Evolutionary conservation across 35 echinoderm and acorn worm species (phyloP).

Genomic region (Ophiothrix spiculata): DNA sequence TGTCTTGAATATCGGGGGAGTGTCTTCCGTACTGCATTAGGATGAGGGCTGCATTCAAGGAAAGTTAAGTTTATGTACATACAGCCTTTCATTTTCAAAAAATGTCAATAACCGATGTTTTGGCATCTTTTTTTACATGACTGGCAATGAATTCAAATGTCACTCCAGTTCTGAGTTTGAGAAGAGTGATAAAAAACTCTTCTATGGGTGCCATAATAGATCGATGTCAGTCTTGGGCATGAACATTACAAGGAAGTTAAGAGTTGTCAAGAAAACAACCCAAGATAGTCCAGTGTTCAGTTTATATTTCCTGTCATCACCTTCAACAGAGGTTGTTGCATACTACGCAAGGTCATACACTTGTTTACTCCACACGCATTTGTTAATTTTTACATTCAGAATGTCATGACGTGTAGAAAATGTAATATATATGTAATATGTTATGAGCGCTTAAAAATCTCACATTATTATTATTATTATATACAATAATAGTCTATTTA

Average conservation of each 20-base stretch:
- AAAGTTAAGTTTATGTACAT: constrained; percentile 6
- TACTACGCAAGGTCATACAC: too few relatives aligned
- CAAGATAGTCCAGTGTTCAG: background rate
- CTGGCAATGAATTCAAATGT: background rate
- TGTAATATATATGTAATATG: too few relatives aligned
- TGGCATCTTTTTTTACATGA: background rate
- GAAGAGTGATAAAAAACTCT: background rate
- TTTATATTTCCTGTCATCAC: background rate
- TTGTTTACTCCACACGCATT: too few relatives aligned
- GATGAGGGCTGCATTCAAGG: constrained; percentile 3
- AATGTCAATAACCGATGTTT: background rate
- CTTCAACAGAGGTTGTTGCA: background rate
- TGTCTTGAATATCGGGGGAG: constrained; percentile 30
- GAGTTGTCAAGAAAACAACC: background rate
- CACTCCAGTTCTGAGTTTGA: background rate
- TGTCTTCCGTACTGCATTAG: constrained; percentile 24
- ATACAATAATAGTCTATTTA: too few relatives aligned
- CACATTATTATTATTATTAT: too few relatives aligned
- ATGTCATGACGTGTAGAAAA: too few relatives aligned
- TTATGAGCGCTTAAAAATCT: too few relatives aligned
- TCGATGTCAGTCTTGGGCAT: background rate
- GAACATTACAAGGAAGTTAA: background rate
- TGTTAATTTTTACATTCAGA: too few relatives aligned
- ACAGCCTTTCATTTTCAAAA: constrained; percentile 1
- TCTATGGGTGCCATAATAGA: background rate